These are phyloP conservation scores for Melanotaenia duboulayi DNA, from an alignment of 2,113 vertebrate species.

Conservation along the genomic window DNA sequence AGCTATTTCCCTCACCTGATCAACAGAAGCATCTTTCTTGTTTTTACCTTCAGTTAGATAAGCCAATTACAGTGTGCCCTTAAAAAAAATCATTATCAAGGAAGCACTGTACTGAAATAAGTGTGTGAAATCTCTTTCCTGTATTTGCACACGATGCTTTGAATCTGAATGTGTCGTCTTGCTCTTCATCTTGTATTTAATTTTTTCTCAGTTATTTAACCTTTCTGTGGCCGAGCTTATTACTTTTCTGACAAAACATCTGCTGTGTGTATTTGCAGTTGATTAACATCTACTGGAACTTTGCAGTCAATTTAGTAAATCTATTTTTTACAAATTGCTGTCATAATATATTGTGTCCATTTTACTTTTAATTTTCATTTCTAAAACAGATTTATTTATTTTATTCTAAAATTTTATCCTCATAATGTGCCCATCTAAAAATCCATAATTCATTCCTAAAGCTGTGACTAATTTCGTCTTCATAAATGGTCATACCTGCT, in stretches of 20 bases:
- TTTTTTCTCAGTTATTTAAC: constrained; percentile 55
- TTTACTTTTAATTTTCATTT: constrained; percentile 1
- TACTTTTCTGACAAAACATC: constrained; percentile 36
- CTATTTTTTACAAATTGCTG: constrained; percentile 12
- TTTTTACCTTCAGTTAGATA: constrained; percentile 18
- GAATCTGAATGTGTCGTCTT: constrained; percentile 23
- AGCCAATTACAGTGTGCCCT: constrained; percentile 47
- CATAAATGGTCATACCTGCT: not conserved
- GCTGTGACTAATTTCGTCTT: not conserved
- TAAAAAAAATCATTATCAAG: constrained; percentile 22
- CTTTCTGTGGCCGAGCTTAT: constrained; percentile 42
- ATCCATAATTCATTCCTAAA: not conserved
- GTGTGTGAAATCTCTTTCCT: constrained; percentile 31
- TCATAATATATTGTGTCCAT: not conserved
- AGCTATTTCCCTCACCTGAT: not conserved
- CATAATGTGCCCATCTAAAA: not conserved
- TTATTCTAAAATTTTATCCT: not conserved
- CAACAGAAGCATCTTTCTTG: not conserved
- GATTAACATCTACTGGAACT: constrained; percentile 35
- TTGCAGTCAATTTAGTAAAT: constrained; percentile 17
- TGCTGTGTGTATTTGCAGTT: constrained; percentile 28
- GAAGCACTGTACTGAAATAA: constrained; percentile 29
- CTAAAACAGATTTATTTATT: not conserved
- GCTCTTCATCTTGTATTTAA: constrained; percentile 43
- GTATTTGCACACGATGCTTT: constrained; percentile 18